Evolutionary conservation across 2,113 vertebrate genomes (phyloP), one percentile per base, ranked within the genome.

Genomic region (Brachyhypopomus gauderio): DNA sequence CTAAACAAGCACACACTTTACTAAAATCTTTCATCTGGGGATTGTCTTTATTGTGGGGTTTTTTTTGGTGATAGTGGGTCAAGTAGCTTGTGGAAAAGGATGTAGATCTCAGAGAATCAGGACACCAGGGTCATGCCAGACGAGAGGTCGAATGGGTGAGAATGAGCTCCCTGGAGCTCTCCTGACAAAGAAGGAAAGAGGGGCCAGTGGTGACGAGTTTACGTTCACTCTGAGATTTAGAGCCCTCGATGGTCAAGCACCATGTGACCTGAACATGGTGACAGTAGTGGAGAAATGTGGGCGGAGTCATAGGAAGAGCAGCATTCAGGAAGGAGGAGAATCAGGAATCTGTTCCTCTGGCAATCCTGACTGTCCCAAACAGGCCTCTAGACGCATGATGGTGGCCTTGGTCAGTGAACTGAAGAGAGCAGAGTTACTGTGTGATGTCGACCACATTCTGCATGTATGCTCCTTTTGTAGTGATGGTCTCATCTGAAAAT

Each of bases 31-130:
- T n/a, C 22, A 78, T 79, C 20, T 82, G 62, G 64, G 19, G 48
- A 52, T 52, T 52, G 45, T 52, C 3, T 30, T 30, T 30, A 30
- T 30, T 30, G 30, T 30, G 30, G 1, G 1, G 30, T 30, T 30
- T 30, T 30, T 25, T 27, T 81, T 74, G 69, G 62, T 81, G 38
- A 38, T 27, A 75, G 5, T 63, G 71, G 41, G 72, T 80, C 63
- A 84, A 66, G 78, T 77, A 55, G 52, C 58, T 45, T 78, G 27
- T 78, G 81, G 77, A 71, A 64, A 58, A 78, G 48, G 38, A 69
- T 81, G 56, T 66, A 81, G 79, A 85, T 66, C 56, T 77, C 22
- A 75, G 25, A 78, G 30, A 71, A 58, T 79, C 52, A 78, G 45
- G 25, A 78, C 25, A 11, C 45, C 66, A 63, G 58, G 38, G 72